Evolutionary conservation across 2,797 vertebrate genomes (phyloP).

Genomic region (Myoxocephalus aenaeus): DNA sequence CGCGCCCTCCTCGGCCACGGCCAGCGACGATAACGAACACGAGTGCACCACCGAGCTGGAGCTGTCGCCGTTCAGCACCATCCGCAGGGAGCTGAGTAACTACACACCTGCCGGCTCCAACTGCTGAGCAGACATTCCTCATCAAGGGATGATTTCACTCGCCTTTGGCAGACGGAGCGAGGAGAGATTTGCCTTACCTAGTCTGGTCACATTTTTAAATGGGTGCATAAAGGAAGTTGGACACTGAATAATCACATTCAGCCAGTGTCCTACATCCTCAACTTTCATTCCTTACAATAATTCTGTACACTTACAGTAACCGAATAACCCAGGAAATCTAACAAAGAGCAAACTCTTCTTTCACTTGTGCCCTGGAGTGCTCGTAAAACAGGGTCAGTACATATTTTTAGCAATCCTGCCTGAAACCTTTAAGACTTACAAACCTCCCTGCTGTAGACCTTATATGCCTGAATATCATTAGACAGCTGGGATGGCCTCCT

Average conservation of each 20-base stretch:
- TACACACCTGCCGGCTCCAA: constrained; percentile 96
- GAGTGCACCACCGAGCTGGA: constrained; percentile 98
- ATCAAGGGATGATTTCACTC: constrained; percentile 36
- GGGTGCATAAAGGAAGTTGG: constrained; percentile 49
- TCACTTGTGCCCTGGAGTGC: constrained; percentile 57
- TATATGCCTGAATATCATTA: constrained; percentile 54
- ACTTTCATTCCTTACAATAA: constrained; percentile 23
- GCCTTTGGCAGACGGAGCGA: constrained; percentile 51
- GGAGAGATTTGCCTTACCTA: constrained; percentile 65
- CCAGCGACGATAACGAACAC: constrained; percentile 96
- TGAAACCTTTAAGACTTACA: constrained; percentile 62
- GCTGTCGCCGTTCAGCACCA: constrained; percentile 97
- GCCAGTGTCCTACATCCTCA: constrained; percentile 40
- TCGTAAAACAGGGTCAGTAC: constrained; percentile 58
- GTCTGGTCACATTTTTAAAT: constrained; percentile 50
- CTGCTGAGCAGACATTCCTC: constrained; percentile 81
- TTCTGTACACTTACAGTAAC: constrained; percentile 44
- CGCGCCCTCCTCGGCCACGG: constrained; percentile 88
- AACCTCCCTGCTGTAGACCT: constrained; percentile 56
- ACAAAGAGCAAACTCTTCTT: constrained; percentile 38
- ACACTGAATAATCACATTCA: constrained; percentile 54
- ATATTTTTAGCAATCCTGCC: constrained; percentile 65
- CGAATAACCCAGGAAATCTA: constrained; percentile 43
- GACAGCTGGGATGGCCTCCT: constrained; percentile 27
- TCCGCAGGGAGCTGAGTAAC: constrained; percentile 95